Conservation (phyloP, 2,797 vertebrate genomes). For the Lates japonicus region DNA sequence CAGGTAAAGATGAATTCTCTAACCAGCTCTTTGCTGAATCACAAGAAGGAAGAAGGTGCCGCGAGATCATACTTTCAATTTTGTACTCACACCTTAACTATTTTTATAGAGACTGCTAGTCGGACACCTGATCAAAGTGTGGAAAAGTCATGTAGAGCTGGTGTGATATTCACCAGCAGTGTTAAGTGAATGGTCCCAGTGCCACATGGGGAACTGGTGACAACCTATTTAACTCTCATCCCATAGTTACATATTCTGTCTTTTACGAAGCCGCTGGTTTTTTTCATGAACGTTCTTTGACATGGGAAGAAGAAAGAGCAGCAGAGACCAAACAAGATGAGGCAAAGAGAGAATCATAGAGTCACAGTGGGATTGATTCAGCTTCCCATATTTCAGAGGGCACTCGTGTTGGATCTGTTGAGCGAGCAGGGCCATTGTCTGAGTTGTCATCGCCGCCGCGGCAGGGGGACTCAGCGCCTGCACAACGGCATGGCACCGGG, state of each 20-base stretch:
- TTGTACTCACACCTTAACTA: neutral
- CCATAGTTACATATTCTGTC: conserved; percentile 41
- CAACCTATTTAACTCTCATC: conserved; percentile 43
- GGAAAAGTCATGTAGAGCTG: conserved; percentile 8
- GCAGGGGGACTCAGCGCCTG: conserved; percentile 46
- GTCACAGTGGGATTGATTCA: conserved; percentile 69
- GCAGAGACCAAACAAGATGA: conserved; percentile 67
- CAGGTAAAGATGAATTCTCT: conserved; percentile 54
- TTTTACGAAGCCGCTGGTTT: conserved; percentile 42
- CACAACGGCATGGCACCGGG: conserved; percentile 57
- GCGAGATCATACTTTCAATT: conserved; percentile 8
- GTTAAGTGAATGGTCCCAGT: conserved; percentile 6
- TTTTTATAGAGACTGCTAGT: conserved; percentile 6
- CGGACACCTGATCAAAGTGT: conserved; percentile 31
- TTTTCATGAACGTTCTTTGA: conserved; percentile 54
- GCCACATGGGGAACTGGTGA: conserved; percentile 31
- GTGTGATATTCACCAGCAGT: conserved; percentile 27
- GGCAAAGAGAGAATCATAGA: conserved; percentile 68
- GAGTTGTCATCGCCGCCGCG: conserved; percentile 71
- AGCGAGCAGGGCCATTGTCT: conserved; percentile 70
- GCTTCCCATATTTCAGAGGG: conserved; percentile 69
- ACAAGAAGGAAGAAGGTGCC: neutral
- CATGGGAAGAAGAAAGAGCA: conserved; percentile 54
- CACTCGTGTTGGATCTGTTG: conserved; percentile 65
- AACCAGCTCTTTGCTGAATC: conserved; percentile 40